These are phyloP conservation scores for Excalfactoria chinensis DNA, from an alignment of 2,113 vertebrate species.

Conservation along the genomic window DNA sequence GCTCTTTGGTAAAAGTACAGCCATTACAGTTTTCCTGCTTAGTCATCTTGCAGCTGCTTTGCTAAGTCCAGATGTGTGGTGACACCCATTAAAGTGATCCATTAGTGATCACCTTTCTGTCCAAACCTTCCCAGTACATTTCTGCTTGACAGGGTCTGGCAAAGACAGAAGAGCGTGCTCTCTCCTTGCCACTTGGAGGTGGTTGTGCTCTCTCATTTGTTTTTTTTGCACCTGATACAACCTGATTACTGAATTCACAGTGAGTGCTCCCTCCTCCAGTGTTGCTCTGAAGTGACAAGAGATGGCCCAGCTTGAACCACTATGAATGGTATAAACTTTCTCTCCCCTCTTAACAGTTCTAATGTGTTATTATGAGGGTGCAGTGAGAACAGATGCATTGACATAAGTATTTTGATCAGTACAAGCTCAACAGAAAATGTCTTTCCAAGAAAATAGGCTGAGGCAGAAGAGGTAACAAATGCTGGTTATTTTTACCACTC, in stretches of 20 bases:
- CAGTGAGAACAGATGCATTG: neutral
- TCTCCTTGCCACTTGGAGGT: neutral
- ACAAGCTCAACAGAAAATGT: neutral
- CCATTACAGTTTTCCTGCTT: neutral
- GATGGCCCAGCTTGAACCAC: neutral
- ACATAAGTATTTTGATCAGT: neutral
- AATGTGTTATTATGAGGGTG: neutral
- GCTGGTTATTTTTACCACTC: neutral
- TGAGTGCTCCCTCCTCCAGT: fast-evolving
- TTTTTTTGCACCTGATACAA: neutral
- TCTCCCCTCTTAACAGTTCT: neutral
- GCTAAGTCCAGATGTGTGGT: neutral
- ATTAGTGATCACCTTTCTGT: neutral
- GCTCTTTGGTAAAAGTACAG: neutral
- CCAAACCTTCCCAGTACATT: neutral
- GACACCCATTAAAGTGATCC: neutral
- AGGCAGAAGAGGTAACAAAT: neutral
- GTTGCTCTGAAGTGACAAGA: neutral
- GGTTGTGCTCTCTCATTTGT: neutral
- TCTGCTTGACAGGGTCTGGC: neutral
- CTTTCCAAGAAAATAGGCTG: neutral
- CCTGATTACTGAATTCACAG: neutral
- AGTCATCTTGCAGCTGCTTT: neutral
- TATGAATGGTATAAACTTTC: neutral
- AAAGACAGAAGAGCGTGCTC: neutral